Base-by-base conservation (phyloP, 1,140 invertebrate species). In the Nasonia giraulti region DNA sequence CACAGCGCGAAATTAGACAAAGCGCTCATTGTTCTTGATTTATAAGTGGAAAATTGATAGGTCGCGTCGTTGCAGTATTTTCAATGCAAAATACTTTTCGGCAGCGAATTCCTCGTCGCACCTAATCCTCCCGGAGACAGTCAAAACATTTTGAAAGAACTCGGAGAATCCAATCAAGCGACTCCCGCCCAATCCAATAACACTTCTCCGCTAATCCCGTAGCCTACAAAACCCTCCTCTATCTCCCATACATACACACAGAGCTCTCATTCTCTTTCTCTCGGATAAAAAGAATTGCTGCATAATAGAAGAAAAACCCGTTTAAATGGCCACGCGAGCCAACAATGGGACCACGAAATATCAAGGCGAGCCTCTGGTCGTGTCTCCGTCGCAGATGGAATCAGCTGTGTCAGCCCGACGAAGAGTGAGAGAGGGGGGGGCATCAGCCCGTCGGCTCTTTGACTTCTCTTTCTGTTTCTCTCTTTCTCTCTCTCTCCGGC, bases 371-470 rank as follows among this genome's bases (percentile, higher is more conserved):
- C 50, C 17, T n/a, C 17, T 20, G 55, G 68, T 71, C 68, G 68
- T 71, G 68, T 11, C 68, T 31, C 31, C 12, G 68, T 33, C 31
- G 55, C 20, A 75, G 74, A 75, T 75, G 74, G 74, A 33, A 75
- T 75, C 74, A 75, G 74, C 74, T 75, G 74, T 37, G 33, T 37
- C 40, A 75, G 74, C 69, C 8, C 17, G 50, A 55, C 10, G 27
- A 14, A 55, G 50, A 55, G 50, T 17, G 50, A 55, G 55, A 62
- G 55, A 73, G 10, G 69, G 5, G 69, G 44, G 74, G 74, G 47
- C 74, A 73, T 73, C 69, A 73, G 74, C 74, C 31, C 17, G 74
- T 40, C 20, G 40, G 74, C 74, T 71, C 68, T 71, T 71, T 71
- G 27, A 71, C 68, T 71, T 33, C 17, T 62, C 55, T 62, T 62